Base-by-base conservation (phyloP, 2,113 vertebrate species). In the Glaucomys volans region DNA sequence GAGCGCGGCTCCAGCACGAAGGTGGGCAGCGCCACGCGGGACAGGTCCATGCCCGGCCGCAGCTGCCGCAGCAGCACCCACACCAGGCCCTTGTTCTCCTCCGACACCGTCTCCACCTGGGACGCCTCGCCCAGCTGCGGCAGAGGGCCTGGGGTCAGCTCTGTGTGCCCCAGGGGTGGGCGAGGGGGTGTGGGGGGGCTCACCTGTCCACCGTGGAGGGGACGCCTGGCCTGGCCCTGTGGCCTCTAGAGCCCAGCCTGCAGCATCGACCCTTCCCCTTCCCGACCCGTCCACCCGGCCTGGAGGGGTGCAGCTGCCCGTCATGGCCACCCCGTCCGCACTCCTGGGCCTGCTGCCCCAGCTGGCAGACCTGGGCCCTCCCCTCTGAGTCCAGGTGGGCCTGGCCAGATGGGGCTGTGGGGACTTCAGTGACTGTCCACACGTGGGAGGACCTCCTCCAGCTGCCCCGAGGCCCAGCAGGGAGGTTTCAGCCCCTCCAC, bases 1-100 rank as follows among this genome's bases (percentile, higher is more conserved):
- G 99, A 99, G 52, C 99, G 99, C 0, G 99, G 99, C 97, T 99
- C 99, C 96, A 99, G 98, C 94, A 99, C 99, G 95, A 99, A 99
- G 16, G 99, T 99, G 83, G 99, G 99, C 95, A 99, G 98, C 94
- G 99, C 99, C 89, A 99, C 99, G 2, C 99, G 99, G 0, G 99
- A 99, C 95, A 99, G 98, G 98, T 99, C 99, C 99, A 99, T 99
- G 87, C 99, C 99, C 0, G 99, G 99, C 71, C 99, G 98, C 95
- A 99, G 98, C 98, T 99, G 99, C 95, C 99, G 99, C 97, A 99
- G 98, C 96, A 99, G 97, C 11, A 98, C 98, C 99, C 99, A 99
- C 94, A 99, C 99, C 97, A 99, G 98, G 57, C 99, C 98, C 96
- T 99, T 99, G 98, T 99, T 99, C 97, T 99, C 99, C 35, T 99